Evolutionary conservation across 2,113 vertebrate species (phyloP).

Genomic region (Tyrannus savana): DNA sequence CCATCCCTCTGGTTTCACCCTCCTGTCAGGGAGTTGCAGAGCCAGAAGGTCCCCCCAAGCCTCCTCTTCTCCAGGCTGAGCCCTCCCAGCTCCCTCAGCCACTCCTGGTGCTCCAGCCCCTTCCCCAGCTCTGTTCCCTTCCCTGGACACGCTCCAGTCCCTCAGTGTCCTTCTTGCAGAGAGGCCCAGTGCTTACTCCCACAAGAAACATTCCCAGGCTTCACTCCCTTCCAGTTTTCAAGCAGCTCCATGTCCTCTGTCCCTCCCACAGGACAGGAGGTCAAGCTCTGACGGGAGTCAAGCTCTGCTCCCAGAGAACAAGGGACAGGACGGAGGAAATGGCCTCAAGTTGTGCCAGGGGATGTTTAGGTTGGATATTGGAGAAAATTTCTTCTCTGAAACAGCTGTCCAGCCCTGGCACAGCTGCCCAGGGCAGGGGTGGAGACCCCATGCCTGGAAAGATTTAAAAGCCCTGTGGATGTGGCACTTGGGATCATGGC

Average conservation of each 20-base stretch:
- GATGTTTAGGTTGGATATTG: fast-evolving
- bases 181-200: background rate
- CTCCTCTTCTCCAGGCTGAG: no score
- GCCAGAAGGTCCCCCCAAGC: no score
- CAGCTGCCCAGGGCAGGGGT: fast-evolving
- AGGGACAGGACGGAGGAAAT: background rate
- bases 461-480: fast-evolving
- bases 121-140: background rate
- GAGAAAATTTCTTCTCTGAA: background rate
- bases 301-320: background rate
- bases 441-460: background rate
- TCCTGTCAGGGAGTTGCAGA: no score
- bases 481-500: background rate
- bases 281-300: fast-evolving
- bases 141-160: background rate
- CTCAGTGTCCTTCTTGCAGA: background rate
- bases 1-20: no score
- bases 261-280: background rate
- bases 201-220: background rate
- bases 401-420: background rate
- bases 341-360: background rate
- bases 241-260: background rate
- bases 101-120: background rate
- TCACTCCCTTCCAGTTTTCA: background rate
- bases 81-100: no score